Conservation (phyloP, 2,113 vertebrate genomes). For the Daboia siamensis region DNA sequence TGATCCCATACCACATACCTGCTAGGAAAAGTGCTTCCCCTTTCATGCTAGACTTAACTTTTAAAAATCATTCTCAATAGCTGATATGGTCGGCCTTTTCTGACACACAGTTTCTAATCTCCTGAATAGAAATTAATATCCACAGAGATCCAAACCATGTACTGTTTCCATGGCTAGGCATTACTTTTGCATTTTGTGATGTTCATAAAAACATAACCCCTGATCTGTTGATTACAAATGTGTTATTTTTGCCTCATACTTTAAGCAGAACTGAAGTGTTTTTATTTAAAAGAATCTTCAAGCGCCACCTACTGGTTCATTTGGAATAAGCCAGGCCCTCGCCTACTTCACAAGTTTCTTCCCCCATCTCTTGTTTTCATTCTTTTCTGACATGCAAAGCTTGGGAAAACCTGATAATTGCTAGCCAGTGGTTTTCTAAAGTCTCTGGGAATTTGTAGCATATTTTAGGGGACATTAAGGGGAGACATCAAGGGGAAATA, state of each 20-base stretch:
- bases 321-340: background rate
- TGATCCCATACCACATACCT: background rate
- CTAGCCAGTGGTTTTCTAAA: background rate
- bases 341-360: background rate
- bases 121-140: background rate
- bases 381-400: background rate
- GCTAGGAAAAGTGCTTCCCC: background rate
- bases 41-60: background rate
- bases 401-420: background rate
- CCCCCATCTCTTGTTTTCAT: accelerated
- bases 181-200: background rate
- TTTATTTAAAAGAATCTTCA: constrained; percentile 1
- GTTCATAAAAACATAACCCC: background rate
- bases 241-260: background rate
- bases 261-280: background rate
- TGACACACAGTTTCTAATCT: background rate
- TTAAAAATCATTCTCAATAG: background rate
- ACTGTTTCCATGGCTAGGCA: background rate
- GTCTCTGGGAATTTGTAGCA: background rate
- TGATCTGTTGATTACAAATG: background rate
- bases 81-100: accelerated
- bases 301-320: constrained; percentile 8
- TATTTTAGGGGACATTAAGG: background rate
- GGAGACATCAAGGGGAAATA: background rate
- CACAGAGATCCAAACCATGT: background rate